A percentile compares a stretch with the other conserved stretches of the same genome.
Conservation (phyloP, 2,797 vertebrate genomes). For the Danio jaintianensis region DNA sequence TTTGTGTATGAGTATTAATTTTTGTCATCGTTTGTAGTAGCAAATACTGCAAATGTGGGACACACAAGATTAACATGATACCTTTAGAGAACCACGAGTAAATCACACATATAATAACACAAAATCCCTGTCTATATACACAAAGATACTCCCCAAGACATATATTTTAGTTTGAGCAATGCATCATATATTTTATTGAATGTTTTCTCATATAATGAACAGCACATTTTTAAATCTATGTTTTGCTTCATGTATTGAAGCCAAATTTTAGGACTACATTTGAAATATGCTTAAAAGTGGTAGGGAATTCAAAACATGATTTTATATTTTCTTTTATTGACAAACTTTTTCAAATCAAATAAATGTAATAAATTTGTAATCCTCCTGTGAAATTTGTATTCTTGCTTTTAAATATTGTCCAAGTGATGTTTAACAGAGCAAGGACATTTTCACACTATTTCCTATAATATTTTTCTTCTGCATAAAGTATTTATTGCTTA, state of each 20-base stretch:
- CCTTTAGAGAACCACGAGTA: constrained; percentile 72
- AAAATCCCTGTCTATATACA: constrained; percentile 55
- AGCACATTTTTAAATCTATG: not conserved
- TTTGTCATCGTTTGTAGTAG: constrained; percentile 67
- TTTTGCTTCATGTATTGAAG: not conserved
- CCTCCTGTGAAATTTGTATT: too few species aligned
- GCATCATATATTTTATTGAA: not conserved
- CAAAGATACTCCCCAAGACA: not conserved
- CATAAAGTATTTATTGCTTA: too few species aligned
- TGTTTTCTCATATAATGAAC: not conserved
- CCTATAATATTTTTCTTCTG: too few species aligned
- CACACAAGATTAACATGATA: constrained; percentile 69
- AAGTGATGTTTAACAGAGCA: too few species aligned
- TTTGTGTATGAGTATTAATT: constrained; percentile 28
- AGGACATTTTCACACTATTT: too few species aligned
- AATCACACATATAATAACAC: constrained; percentile 64
- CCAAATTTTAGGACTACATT: too few species aligned
- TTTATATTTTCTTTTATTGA: not conserved
- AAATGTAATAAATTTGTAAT: too few species aligned
- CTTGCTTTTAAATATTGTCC: too few species aligned
- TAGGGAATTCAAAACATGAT: not conserved
- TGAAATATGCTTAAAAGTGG: not conserved
- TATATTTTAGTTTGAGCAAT: not conserved
- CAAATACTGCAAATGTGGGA: constrained; percentile 71
- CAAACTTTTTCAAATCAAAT: too few species aligned